phyloP scores from a whole-genome alignment of 2,888 invertebrate genomes.

The Schizotus pectinicornis region DNA sequence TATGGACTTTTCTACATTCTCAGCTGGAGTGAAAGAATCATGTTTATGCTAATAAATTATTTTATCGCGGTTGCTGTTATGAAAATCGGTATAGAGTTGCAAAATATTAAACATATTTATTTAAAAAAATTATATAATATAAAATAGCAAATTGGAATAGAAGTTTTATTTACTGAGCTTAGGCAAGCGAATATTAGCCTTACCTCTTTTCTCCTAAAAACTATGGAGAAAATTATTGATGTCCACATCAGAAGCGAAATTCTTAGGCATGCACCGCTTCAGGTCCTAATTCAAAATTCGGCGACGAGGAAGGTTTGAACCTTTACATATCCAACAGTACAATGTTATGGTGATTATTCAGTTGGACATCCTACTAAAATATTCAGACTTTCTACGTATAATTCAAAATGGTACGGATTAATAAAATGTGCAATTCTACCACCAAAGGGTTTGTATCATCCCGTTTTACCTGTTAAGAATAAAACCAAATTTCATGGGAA shows the following conservation, averaged over 20 bases:
- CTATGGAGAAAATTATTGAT: too few relatives aligned
- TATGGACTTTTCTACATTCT: conserved; percentile 33
- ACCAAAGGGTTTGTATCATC: conserved; percentile 31
- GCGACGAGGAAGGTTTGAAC: too few relatives aligned
- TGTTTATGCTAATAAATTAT: conserved; percentile 28
- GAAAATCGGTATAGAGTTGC: conserved; percentile 32
- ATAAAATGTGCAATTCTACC: conserved; percentile 36
- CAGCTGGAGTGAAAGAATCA: conserved; percentile 34
- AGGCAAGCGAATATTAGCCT: too few relatives aligned
- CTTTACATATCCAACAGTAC: conserved; percentile 36
- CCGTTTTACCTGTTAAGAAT: conserved; percentile 29
- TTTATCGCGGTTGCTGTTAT: conserved; percentile 23
- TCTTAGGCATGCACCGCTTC: too few relatives aligned
- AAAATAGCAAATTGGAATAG: too few relatives aligned
- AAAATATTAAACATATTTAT: conserved; percentile 21
- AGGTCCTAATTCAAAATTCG: too few relatives aligned
- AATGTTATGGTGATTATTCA: conserved; percentile 35
- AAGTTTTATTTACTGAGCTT: too few relatives aligned
- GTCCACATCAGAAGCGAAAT: too few relatives aligned
- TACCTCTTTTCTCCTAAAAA: too few relatives aligned
- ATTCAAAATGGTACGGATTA: conserved; percentile 36
- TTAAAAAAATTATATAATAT: too few relatives aligned
- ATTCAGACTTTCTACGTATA: conserved; percentile 28
- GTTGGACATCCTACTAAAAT: conserved; percentile 35
- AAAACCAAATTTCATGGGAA: conserved; percentile 22